phyloP scores from a whole-genome alignment of 2,113 vertebrate genomes.

The Brachirus orientalis region DNA sequence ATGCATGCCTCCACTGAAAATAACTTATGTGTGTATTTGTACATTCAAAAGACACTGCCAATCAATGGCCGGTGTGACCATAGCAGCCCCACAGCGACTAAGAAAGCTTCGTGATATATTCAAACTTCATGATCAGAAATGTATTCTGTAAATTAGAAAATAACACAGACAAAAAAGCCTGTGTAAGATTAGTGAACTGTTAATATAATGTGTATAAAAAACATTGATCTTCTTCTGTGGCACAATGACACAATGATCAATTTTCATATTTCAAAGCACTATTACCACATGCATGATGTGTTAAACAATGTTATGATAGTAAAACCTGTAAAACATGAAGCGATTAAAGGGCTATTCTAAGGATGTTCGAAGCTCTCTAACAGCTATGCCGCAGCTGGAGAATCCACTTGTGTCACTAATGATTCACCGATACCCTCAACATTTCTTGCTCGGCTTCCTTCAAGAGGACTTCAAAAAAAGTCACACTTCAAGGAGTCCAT shows the following conservation, averaged over 20 bases:
- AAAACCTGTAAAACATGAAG: constrained; percentile 54
- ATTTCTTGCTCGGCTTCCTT: constrained; percentile 72
- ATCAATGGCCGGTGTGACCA: too few relatives aligned
- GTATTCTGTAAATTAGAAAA: too few relatives aligned
- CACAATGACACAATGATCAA: constrained; percentile 10
- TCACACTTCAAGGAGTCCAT: constrained; percentile 71
- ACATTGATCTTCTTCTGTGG: background rate
- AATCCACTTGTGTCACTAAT: constrained; percentile 56
- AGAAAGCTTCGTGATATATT: background rate
- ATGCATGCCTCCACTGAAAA: too few relatives aligned
- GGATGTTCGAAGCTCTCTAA: constrained; percentile 46
- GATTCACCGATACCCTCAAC: constrained; percentile 64
- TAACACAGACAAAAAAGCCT: too few relatives aligned
- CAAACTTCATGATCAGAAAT: too few relatives aligned
- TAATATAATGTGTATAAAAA: background rate
- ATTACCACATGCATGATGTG: background rate
- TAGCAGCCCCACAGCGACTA: constrained; percentile 14
- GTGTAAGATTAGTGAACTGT: too few relatives aligned
- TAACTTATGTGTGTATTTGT: too few relatives aligned
- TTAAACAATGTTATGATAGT: constrained; percentile 8
- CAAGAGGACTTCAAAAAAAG: constrained; percentile 65
- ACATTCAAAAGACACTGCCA: too few relatives aligned
- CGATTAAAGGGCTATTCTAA: constrained; percentile 35
- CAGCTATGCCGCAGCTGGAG: constrained; percentile 62
- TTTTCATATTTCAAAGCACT: constrained; percentile 11